Base-by-base conservation (phyloP, 2,888 invertebrate genomes). In the Alloscopus bannaensis region DNA sequence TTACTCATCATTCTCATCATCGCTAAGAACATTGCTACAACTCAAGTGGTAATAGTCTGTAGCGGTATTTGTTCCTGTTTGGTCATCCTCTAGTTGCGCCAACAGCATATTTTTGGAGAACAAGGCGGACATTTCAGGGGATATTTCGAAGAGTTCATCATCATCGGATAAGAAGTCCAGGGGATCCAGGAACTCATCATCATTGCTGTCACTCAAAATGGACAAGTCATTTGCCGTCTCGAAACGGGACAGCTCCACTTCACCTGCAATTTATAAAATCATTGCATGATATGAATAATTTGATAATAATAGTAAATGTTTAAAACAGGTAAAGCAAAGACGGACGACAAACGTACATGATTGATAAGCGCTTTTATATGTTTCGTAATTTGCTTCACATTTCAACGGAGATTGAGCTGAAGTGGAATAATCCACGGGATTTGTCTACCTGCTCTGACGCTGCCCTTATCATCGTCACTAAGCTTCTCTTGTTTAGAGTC, bases 41-140 rank as follows among this genome's bases (percentile, higher is more conserved):
- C 64, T 73, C 1, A 73, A 47, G 8, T 65, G 65, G 18, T 73
- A 73, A 22, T 73, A 73, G 18, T 29, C 65, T 42, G 65, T 18
- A 31, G 36, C 42, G 20, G 52, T 40, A 13, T 18, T 24, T 57
- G 29, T 13, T n/a, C 29, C 18, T 18, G 22, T 28, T 18, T 13
- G 26, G 28, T 16, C 13, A 8, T 59, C 13, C 22, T n/a, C 20
- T 59, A 8, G 42, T 18, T 1, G 65, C 45, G 16, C 65, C 28
- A 13, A 57, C 47, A 2, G 73, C n/a, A n/a, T n/a, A 20, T 65
- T 73, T 3, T 50, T 57, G 36, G 65, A 18, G 11, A 65, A 18
- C 22, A 73, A 13, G 0, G 57, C 1, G 22, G 73, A 73, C 50
- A 73, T 73, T 26, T n/a, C 65, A 2, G 28, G 11, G 24, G 73